These are phyloP conservation scores for Melieria picta DNA, from an alignment of 2,888 invertebrate species.

Conservation along the genomic window DNA sequence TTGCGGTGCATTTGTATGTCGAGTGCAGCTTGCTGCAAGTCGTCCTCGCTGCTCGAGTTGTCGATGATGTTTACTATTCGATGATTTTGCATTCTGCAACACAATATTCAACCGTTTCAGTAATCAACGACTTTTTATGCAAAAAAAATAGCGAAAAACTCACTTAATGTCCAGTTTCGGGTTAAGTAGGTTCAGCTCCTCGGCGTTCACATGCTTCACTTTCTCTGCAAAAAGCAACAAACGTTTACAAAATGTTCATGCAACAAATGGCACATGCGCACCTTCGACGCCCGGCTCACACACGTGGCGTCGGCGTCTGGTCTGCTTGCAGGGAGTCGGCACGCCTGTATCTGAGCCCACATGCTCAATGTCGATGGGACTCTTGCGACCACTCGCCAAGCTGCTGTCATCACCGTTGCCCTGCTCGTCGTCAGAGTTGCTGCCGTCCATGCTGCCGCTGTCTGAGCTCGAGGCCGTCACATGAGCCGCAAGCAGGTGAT, in stretches of 20 bases:
- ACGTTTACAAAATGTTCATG: not conserved
- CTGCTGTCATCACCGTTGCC: conserved; percentile 69
- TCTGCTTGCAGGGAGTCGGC: conserved; percentile 69
- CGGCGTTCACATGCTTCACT: conserved; percentile 50
- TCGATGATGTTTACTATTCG: conserved; percentile 64
- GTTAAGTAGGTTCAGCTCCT: conserved; percentile 50
- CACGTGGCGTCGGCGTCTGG: conserved; percentile 61
- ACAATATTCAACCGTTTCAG: not conserved
- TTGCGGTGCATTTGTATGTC: conserved; percentile 61
- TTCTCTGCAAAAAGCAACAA: conserved; percentile 47
- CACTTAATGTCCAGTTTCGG: conserved; percentile 59
- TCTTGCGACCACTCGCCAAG: conserved; percentile 68
- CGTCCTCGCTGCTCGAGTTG: conserved; percentile 61
- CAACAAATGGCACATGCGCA: conserved; percentile 26
- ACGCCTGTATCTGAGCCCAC: conserved; percentile 67
- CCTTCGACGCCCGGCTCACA: conserved; percentile 60
- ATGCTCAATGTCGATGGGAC: conserved; percentile 66
- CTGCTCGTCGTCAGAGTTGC: conserved; percentile 82
- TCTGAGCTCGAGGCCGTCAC: conserved; percentile 75
- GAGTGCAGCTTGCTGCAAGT: conserved; percentile 57
- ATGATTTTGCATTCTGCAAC: conserved; percentile 56
- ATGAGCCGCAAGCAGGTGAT: conserved; percentile 66
- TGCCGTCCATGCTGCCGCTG: conserved; percentile 82
- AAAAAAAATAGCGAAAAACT: conserved; percentile 34
- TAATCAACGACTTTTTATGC: conserved; percentile 2